Conservation (phyloP, 2,113 vertebrate species). For the Lepus europaeus region DNA sequence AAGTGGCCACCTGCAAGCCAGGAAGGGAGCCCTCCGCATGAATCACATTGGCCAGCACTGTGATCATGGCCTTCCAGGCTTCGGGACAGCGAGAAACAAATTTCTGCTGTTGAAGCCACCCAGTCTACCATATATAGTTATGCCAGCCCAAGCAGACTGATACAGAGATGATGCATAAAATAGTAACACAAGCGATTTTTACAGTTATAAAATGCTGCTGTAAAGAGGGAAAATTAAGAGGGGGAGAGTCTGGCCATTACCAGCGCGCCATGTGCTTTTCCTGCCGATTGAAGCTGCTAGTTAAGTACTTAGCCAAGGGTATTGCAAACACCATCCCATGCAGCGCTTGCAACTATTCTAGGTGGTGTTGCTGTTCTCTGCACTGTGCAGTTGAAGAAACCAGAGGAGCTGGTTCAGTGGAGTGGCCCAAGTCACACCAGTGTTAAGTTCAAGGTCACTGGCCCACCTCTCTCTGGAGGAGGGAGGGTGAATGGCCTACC, state of each 20-base stretch:
- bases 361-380: background rate
- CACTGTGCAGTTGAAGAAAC: background rate
- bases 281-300: background rate
- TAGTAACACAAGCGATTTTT: background rate
- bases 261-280: fast-evolving
- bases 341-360: background rate
- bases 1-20: background rate
- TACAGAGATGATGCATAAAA: background rate
- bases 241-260: background rate
- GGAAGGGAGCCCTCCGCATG: background rate
- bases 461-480: background rate
- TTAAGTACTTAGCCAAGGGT: background rate
- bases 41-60: background rate
- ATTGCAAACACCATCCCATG: fast-evolving
- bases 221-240: background rate
- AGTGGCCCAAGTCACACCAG: no score
- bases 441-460: no score
- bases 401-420: background rate
- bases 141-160: background rate
- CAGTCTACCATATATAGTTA: background rate
- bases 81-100: background rate
- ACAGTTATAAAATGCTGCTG: background rate
- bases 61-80: background rate
- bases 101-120: background rate
- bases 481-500: no score